These are phyloP conservation scores for Cercopithecus mona DNA, from an alignment of 2,113 vertebrate species.

Conservation along the genomic window DNA sequence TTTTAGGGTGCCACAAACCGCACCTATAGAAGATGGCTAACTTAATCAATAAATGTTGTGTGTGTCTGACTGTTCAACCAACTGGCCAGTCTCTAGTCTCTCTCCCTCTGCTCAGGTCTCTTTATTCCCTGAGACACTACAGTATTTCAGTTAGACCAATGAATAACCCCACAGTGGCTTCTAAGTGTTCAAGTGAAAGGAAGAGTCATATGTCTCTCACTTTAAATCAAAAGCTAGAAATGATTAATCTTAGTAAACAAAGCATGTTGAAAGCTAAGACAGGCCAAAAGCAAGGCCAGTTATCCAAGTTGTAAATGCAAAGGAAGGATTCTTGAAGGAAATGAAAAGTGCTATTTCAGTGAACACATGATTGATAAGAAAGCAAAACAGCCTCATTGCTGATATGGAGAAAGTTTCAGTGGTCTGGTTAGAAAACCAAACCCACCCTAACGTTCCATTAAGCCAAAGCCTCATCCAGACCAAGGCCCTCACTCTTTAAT, in stretches of 20 bases:
- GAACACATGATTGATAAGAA: not conserved
- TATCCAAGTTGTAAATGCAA: not conserved
- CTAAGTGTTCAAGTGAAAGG: not conserved
- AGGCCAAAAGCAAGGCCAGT: not conserved
- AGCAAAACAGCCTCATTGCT: not conserved
- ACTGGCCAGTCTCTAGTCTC: not conserved
- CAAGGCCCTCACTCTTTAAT: not conserved
- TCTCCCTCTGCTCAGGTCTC: not conserved
- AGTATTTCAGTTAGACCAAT: not conserved
- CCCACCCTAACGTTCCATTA: not conserved
- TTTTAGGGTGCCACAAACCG: not conserved
- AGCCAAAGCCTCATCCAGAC: not conserved
- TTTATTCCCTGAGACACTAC: not conserved
- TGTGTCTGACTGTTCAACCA: not conserved
- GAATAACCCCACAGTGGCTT: not conserved
- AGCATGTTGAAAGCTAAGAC: not conserved
- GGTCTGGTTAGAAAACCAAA: not conserved
- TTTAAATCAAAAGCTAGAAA: not conserved
- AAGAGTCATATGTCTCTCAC: not conserved
- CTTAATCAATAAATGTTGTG: not conserved
- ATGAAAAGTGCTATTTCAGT: not conserved
- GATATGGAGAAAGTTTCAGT: not conserved
- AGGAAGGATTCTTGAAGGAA: not conserved
- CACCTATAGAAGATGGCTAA: not conserved
- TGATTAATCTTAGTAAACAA: not conserved